Base-by-base conservation (phyloP, 2,113 vertebrate species). In the Corythornis madagascariensis region DNA sequence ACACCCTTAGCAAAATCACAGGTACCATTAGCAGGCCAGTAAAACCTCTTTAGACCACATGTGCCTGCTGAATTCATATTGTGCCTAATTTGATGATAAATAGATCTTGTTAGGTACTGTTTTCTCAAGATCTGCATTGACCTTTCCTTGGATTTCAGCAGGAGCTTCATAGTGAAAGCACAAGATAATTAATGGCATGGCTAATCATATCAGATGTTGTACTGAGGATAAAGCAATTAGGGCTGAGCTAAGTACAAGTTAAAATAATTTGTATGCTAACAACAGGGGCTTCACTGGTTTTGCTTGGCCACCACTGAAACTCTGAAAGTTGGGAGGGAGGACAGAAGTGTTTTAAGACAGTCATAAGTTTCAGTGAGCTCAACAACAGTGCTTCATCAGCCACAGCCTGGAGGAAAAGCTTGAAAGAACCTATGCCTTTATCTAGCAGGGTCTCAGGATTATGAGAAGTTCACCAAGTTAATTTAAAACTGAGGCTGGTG, bases 31-130 rank as follows among this genome's bases (percentile, higher is more conserved):
- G 45, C 55, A 56, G 11, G 8, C 20, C 13, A 42, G 13, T 50
- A 47, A 93, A 88, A 90, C 7, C 25, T 38, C 20, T 80, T 92
- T n/a, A 64, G 64, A 56, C 40, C 2, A 18, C 35, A 17, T 21
- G 33, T 0, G 7, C 85, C 50, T 83, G 80, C 73, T 88, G 83
- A 64, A 31, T 47, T 80, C 74, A 17, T 47, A 16, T 31, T 56
- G 74, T 66, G 67, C 84, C 79, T 91, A 64, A 92, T 96, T 92
- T 96, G 76, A 89, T 95, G 85, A 84, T 93, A 83, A 88, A 94
- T 89, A 71, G 59, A 26, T 50, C 87, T 82, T 57, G 65, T 90
- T 94, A 82, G 80, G 47, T 45, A 66, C 26, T 31, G 28, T 83
- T 95, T 92, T 90, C 56, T 70, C 31, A 50, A 75, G 82, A 56